phyloP scores from a whole-genome alignment of 2,113 vertebrate species.

The Pungitius pungitius region DNA sequence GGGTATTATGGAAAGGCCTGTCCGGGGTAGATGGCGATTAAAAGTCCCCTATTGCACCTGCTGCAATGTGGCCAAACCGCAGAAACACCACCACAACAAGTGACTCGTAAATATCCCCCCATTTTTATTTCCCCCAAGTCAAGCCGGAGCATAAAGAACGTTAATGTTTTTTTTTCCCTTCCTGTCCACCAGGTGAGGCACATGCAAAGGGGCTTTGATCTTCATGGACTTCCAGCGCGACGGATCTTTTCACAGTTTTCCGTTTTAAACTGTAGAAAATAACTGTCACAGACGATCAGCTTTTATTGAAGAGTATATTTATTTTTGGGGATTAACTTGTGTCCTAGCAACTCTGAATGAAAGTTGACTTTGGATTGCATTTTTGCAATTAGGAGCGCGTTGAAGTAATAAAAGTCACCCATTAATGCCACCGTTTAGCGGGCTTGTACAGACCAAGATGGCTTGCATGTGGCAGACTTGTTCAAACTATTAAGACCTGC shows the following conservation, averaged over 20 bases:
- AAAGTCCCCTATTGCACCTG: conserved; percentile 73
- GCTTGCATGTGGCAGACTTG: conserved; percentile 75
- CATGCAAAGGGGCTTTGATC: conserved; percentile 8
- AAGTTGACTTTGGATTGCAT: conserved; percentile 69
- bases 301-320: conserved; percentile 76
- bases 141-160: conserved; percentile 12
- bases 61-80: conserved; percentile 52
- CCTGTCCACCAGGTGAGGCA: conserved; percentile 49
- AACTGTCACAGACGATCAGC: conserved; percentile 69
- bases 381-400: conserved; percentile 68
- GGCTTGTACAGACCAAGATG: conserved; percentile 68
- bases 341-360: conserved; percentile 71
- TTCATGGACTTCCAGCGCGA: not conserved
- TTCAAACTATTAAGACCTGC: conserved; percentile 54
- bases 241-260: conserved; percentile 48
- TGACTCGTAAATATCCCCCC: conserved; percentile 60
- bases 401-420: conserved; percentile 63
- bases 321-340: conserved; percentile 72
- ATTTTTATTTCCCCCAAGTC: conserved; percentile 38
- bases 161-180: conserved; percentile 19
- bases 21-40: conserved; percentile 60
- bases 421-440: conserved; percentile 61
- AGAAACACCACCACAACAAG: conserved; percentile 50
- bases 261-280: conserved; percentile 53
- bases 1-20: conserved; percentile 54